phyloP scores from a whole-genome alignment of 2,797 vertebrate species.

The Tarsius wallacei region DNA sequence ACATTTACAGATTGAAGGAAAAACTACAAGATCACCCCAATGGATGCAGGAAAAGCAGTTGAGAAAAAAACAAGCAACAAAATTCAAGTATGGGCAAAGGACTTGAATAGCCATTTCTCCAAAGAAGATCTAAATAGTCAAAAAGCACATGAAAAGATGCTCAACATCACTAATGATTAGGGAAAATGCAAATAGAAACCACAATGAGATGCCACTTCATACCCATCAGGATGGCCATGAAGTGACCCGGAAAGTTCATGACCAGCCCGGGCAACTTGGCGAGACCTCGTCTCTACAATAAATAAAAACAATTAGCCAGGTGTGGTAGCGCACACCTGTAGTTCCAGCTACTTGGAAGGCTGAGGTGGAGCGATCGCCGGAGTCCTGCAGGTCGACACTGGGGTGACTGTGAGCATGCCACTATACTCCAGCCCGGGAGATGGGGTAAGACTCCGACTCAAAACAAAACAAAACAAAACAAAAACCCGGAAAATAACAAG shows the following conservation, averaged over 20 bases:
- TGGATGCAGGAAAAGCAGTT: not conserved
- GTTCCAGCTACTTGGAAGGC: not conserved
- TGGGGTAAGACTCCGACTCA: not conserved
- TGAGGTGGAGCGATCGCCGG: not conserved
- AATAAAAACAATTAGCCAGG: not conserved
- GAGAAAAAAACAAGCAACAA: not conserved
- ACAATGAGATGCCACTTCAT: not conserved
- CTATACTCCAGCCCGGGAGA: not conserved
- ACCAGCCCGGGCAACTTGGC: not conserved
- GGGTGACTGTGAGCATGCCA: not conserved
- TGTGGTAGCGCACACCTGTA: not conserved
- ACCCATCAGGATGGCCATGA: not conserved
- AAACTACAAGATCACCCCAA: not conserved
- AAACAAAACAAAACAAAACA: too few relatives aligned
- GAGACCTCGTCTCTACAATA: not conserved
- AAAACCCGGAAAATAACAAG: too few relatives aligned
- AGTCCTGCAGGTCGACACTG: not conserved
- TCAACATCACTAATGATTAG: not conserved
- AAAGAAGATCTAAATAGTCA: too few relatives aligned
- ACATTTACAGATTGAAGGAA: not conserved
- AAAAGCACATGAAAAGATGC: not conserved
- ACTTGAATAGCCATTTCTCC: too few relatives aligned
- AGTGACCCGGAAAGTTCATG: not conserved
- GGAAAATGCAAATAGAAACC: not conserved
- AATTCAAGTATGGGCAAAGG: not conserved